Base-by-base conservation (phyloP, 2,797 vertebrate genomes). In the Pseudomugil gertrudae region DNA sequence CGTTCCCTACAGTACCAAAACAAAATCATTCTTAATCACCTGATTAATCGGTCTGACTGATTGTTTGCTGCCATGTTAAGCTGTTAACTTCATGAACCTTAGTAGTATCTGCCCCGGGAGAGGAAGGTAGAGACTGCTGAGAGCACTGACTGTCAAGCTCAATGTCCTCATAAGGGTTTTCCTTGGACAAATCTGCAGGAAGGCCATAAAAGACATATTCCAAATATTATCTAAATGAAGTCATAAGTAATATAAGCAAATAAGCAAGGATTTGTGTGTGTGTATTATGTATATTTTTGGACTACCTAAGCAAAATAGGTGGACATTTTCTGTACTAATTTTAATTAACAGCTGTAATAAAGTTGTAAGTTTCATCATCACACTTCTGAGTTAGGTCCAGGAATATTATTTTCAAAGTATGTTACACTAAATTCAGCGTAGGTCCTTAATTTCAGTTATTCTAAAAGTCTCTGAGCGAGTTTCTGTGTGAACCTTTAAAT, bases 151-250 rank as follows among this genome's bases (percentile, higher is more conserved):
- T 95, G 19, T 96, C 96, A 60, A 95, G 79, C 83, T 97, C 96
- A 0, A 97, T 94, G 79, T 97, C 96, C 80, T 98, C 96, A 6
- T 98, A 98, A 1, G 95, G 96, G 72, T 96, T 97, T 78, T 98
- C 96, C 78, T 96, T 96, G 8, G 89, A 85, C 6, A 93, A 79
- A 69, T 92, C 90, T 92, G 76, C 14, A 76, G 33, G 32, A 52
- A 64, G 19, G 33, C 35, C 55, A 55, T 43, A 30, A 64, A 35
- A 36, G 6, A 23, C 13, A 21, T 2, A 2, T 47, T 38, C 3
- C 27, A 51, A 11, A 36, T 6, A 21, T 35, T 13, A 2, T 3
- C 21, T 11, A 23, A 3, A 51, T 5, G 2, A 14, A 40, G n/a
- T 53, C 7, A 27, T 9, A 35, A 14, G 24, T 9, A 21, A 45